Percentiles rank a stretch among this genome's conserved stretches.
Conservation (phyloP, 2,888 invertebrate genomes). For the Dasypolia templi region DNA sequence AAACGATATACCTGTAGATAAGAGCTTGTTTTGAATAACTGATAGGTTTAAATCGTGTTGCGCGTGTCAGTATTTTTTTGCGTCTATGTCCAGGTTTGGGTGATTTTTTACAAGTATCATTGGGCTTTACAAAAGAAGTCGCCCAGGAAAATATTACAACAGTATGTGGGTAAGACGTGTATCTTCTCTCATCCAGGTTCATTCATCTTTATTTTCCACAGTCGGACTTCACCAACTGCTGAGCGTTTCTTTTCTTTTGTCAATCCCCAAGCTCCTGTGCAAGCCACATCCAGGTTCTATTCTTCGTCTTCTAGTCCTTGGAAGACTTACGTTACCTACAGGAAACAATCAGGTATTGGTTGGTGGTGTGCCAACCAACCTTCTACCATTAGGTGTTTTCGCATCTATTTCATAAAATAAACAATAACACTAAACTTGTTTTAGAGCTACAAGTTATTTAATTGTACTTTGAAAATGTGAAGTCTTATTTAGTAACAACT, state of each 20-base stretch:
- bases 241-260: neutral
- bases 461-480: neutral
- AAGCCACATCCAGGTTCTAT: neutral
- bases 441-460: neutral
- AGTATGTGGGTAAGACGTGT: neutral
- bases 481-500: neutral
- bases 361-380: neutral
- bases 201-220: neutral
- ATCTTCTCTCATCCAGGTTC: too few relatives aligned
- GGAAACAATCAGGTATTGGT: too few relatives aligned
- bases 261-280: neutral
- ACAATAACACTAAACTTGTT: neutral
- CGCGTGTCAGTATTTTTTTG: neutral
- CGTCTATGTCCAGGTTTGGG: neutral
- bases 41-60: neutral
- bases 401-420: neutral
- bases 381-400: too few relatives aligned
- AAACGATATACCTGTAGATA: conserved; percentile 32
- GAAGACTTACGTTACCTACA: too few relatives aligned
- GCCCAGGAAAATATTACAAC: neutral
- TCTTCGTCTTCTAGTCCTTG: neutral
- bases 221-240: neutral
- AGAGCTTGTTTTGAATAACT: conserved; percentile 25
- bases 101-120: neutral
- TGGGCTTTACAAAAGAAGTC: too few relatives aligned